Percentiles rank a stretch among this genome's conserved stretches.
Evolutionary conservation across 1,140 invertebrate species (phyloP).

Genomic region (Calephelis nemesis): DNA sequence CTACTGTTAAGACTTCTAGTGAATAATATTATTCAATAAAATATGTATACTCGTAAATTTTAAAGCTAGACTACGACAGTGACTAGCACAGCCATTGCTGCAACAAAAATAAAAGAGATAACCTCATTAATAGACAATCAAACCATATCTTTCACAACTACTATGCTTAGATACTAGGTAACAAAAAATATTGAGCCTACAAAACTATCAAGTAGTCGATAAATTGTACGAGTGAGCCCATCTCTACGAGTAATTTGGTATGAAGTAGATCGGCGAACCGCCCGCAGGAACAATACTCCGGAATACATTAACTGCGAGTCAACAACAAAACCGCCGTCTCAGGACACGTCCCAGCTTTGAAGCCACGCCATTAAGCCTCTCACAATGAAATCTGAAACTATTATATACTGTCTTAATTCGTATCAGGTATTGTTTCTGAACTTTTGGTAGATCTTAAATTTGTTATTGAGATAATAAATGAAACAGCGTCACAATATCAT

Average conservation of each 20-base stretch:
- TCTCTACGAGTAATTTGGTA: conserved; percentile 43
- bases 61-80: no score
- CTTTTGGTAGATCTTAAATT: background rate
- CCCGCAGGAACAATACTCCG: conserved; percentile 61
- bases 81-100: no score
- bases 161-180: no score
- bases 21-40: no score
- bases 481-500: no score
- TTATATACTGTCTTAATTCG: conserved; percentile 16
- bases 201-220: background rate
- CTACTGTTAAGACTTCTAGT: no score
- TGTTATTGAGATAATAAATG: no score
- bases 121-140: no score
- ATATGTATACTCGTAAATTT: no score
- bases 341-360: conserved; percentile 42
- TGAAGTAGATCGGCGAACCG: conserved; percentile 51
- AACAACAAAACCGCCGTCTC: conserved; percentile 46
- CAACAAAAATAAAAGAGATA: no score
- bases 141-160: no score
- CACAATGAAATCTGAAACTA: conserved; percentile 13
- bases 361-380: conserved; percentile 28
- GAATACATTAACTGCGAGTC: conserved; percentile 67
- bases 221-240: background rate
- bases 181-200: no score
- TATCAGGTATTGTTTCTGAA: background rate